Evolutionary conservation across 1,140 invertebrate genomes (phyloP).

Genomic region (Eumeta japonica): DNA sequence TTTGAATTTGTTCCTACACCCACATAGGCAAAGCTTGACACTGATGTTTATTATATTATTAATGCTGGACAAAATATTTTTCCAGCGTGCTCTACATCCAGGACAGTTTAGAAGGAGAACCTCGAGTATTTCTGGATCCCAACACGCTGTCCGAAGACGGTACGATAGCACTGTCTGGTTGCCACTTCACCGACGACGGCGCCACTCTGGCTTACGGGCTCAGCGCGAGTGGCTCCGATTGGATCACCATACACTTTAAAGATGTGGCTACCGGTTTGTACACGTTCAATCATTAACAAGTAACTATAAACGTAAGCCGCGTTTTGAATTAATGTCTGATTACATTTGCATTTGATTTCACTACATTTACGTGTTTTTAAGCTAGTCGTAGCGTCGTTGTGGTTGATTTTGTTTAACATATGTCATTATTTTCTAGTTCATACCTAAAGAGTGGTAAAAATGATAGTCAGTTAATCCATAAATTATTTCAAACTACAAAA

Average conservation of each 20-base stretch:
- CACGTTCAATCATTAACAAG: too few relatives aligned
- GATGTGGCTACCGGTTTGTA: slow-evolving; percentile 76
- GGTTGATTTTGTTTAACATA: too few relatives aligned
- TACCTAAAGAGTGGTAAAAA: too few relatives aligned
- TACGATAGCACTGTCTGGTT: slow-evolving; percentile 79
- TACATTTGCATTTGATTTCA: background rate
- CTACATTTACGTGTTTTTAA: slow-evolving; percentile 5
- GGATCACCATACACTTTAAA: slow-evolving; percentile 87
- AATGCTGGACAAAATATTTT: too few relatives aligned
- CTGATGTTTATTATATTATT: too few relatives aligned
- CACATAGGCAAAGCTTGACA: too few relatives aligned
- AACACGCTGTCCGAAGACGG: slow-evolving; percentile 92
- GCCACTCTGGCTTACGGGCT: slow-evolving; percentile 87
- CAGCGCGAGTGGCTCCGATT: slow-evolving; percentile 91
- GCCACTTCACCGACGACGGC: slow-evolving; percentile 89
- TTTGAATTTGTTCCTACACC: too few relatives aligned
- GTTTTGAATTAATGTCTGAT: slow-evolving; percentile 1
- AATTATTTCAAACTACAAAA: too few relatives aligned
- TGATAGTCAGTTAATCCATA: too few relatives aligned
- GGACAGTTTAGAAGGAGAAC: slow-evolving; percentile 75
- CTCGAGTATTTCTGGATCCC: slow-evolving; percentile 91
- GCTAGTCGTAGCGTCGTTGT: too few relatives aligned
- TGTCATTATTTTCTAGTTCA: too few relatives aligned
- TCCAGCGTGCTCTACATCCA: slow-evolving; percentile 90
- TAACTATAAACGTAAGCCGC: slow-evolving; percentile 6